phyloP scores from a whole-genome alignment of 1,140 invertebrate genomes.

The Calliphora vicina region DNA sequence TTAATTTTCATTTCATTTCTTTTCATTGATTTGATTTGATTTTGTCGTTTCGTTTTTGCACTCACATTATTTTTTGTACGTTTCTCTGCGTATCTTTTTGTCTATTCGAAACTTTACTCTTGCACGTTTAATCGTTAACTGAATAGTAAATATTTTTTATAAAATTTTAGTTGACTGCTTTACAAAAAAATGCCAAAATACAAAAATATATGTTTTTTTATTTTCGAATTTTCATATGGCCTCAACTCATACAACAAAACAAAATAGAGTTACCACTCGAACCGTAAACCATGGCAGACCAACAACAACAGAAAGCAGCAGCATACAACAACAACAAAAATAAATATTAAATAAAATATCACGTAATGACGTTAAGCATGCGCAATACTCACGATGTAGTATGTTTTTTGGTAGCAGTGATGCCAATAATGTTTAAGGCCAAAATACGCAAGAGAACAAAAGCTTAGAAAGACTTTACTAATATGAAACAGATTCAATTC shows the following conservation, averaged over 20 bases:
- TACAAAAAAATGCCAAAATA: not conserved
- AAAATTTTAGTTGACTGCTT: conserved; percentile 21
- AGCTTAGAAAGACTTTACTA: no score
- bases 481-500: no score
- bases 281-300: conserved; percentile 4
- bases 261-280: not conserved
- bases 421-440: not conserved
- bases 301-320: conserved; percentile 9
- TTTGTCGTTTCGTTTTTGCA: not conserved
- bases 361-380: conserved; percentile 36
- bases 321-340: conserved; percentile 1
- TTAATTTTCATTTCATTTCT: not conserved
- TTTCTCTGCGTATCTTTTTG: not conserved
- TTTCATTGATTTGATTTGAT: no score
- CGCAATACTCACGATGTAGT: conserved; percentile 2
- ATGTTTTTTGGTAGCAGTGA: conserved; percentile 18
- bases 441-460: no score
- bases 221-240: not conserved
- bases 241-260: conserved; percentile 3
- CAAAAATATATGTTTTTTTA: not conserved
- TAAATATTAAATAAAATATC: conserved; percentile 14
- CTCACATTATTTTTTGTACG: conserved; percentile 13
- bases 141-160: conserved; percentile 11
- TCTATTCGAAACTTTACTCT: conserved; percentile 8
- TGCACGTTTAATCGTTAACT: conserved; percentile 27